phyloP scores from a whole-genome alignment of 37 sponge, comb jelly and placozoan species.

The Hormiphora californensis region DNA sequence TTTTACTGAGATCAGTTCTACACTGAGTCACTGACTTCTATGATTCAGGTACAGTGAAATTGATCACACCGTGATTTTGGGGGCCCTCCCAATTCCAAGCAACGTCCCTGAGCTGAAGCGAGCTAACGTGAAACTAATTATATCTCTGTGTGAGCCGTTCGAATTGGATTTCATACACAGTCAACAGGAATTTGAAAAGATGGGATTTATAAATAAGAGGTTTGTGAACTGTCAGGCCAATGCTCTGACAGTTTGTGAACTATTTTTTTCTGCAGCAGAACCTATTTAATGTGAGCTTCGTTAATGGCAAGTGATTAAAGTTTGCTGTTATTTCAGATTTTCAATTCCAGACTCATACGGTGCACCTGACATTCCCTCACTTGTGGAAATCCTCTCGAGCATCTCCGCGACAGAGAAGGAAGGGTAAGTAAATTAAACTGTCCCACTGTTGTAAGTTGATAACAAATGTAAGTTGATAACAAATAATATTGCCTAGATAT shows the following conservation, averaged over 20 bases:
- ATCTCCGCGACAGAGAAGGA: not conserved
- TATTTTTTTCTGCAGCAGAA: too few species aligned
- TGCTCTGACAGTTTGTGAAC: too few species aligned
- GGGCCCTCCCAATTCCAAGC: not conserved
- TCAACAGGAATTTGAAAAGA: not conserved
- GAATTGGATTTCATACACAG: not conserved
- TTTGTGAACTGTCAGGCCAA: too few species aligned
- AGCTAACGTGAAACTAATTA: constrained; percentile 9
- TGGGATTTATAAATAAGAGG: not conserved
- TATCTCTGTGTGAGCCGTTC: not conserved
- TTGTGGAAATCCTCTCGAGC: not conserved
- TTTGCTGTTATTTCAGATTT: constrained; percentile 10
- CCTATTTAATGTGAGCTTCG: too few species aligned
- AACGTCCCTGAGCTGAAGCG: not conserved
- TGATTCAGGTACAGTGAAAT: constrained; percentile 3
- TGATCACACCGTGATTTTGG: not conserved
- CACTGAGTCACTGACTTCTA: not conserved
- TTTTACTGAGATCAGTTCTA: not conserved
- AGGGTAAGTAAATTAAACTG: not conserved
- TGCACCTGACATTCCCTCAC: not conserved
- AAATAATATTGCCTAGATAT: too few species aligned
- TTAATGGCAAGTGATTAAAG: too few species aligned
- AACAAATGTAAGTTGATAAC: too few species aligned
- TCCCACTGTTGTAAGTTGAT: too few species aligned
- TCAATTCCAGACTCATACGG: not conserved